phyloP scores from a whole-genome alignment of 2,797 vertebrate genomes.

The Coilia nasus region DNA sequence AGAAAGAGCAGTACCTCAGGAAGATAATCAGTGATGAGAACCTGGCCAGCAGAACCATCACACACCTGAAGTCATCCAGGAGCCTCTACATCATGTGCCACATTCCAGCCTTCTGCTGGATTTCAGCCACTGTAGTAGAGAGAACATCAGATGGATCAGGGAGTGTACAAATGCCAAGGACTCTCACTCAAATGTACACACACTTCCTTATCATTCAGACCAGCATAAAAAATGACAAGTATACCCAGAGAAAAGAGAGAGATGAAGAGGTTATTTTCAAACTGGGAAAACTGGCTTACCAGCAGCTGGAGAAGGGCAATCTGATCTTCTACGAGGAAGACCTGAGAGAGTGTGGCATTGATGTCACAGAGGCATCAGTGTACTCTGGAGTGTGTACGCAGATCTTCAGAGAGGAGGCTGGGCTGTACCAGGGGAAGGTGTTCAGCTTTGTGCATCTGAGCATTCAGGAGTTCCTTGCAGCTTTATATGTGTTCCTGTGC shows the following conservation, averaged over 20 bases:
- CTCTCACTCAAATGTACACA: slow-evolving; percentile 43
- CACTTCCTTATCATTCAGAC: slow-evolving; percentile 29
- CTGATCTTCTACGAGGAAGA: neutral
- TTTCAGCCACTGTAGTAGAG: slow-evolving; percentile 31
- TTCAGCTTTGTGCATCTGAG: slow-evolving; percentile 42
- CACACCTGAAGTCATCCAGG: slow-evolving; percentile 28
- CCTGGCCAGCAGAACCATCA: slow-evolving; percentile 13
- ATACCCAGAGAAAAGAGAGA: neutral
- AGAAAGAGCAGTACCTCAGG: slow-evolving; percentile 26
- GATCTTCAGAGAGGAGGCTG: slow-evolving; percentile 19
- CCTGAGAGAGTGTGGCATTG: slow-evolving; percentile 16
- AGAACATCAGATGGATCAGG: neutral
- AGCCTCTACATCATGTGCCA: slow-evolving; percentile 39
- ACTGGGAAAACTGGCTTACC: neutral
- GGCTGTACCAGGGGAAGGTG: slow-evolving; percentile 21
- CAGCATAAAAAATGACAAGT: neutral
- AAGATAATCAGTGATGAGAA: slow-evolving; percentile 27
- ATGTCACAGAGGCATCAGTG: slow-evolving; percentile 27
- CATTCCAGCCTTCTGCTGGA: slow-evolving; percentile 34
- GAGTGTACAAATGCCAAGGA: slow-evolving; percentile 11
- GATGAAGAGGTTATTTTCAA: neutral
- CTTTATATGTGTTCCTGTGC: neutral
- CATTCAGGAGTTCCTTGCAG: slow-evolving; percentile 35
- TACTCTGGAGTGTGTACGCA: slow-evolving; percentile 33
- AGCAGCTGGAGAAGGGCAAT: neutral